Evolutionary conservation across 2,888 invertebrate species (phyloP).

Genomic region (Drosophila colorata): DNA sequence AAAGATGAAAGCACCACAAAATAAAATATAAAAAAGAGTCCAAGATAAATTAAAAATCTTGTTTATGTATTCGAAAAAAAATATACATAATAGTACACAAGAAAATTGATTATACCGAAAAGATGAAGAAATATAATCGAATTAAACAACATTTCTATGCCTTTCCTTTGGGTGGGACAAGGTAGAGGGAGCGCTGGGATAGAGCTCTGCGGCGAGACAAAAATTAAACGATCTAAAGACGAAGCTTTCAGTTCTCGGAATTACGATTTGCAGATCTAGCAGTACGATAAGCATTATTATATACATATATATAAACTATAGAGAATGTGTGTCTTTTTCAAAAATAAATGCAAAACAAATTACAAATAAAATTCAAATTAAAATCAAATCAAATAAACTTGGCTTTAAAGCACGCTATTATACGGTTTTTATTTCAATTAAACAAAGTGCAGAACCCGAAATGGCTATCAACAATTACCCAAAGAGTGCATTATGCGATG

Average conservation of each 20-base stretch:
- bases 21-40: slow-evolving; percentile 46
- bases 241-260: neutral
- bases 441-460: slow-evolving; percentile 55
- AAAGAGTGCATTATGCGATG: neutral
- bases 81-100: slow-evolving; percentile 64
- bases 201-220: slow-evolving; percentile 7
- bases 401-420: slow-evolving; percentile 71
- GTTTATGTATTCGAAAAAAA: slow-evolving; percentile 50
- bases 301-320: slow-evolving; percentile 12
- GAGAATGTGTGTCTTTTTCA: slow-evolving; percentile 10
- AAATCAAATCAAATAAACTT: slow-evolving; percentile 15
- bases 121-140: slow-evolving; percentile 76
- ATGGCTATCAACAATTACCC: slow-evolving; percentile 17
- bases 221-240: neutral
- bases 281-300: slow-evolving; percentile 24
- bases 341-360: neutral
- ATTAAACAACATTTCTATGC: slow-evolving; percentile 73
- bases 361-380: too few species aligned
- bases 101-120: slow-evolving; percentile 71
- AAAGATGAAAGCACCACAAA: slow-evolving; percentile 66
- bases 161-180: slow-evolving; percentile 78
- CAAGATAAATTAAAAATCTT: slow-evolving; percentile 56
- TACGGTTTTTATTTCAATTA: slow-evolving; percentile 73
- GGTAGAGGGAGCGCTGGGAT: slow-evolving; percentile 30
- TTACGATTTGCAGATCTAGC: slow-evolving; percentile 7